Evolutionary conservation across 2,113 vertebrate genomes (phyloP).

Genomic region (Thoracochromis brauschi): DNA sequence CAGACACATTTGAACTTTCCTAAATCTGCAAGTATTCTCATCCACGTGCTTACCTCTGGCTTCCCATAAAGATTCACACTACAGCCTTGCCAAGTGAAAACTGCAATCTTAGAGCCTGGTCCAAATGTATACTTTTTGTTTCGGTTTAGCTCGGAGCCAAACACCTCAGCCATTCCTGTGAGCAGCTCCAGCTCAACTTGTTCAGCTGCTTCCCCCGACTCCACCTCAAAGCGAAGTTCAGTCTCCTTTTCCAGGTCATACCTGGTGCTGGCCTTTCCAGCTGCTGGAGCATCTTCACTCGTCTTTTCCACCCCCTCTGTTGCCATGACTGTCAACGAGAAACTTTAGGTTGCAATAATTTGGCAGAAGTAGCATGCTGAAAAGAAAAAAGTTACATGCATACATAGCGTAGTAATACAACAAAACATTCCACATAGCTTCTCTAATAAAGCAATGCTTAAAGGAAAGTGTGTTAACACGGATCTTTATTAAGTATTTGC

Average conservation of each 20-base stretch:
- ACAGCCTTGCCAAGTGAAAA: conserved; percentile 98
- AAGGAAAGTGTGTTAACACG: background rate
- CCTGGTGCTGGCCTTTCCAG: conserved; percentile 68
- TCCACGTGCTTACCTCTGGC: conserved; percentile 72
- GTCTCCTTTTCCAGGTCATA: conserved; percentile 95
- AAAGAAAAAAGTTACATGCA: background rate
- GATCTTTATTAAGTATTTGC: background rate
- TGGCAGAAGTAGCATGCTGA: background rate
- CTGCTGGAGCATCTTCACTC: conserved; percentile 66
- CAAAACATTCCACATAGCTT: background rate
- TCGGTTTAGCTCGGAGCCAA: conserved; percentile 91
- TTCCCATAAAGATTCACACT: conserved; percentile 87
- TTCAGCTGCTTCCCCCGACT: conserved; percentile 74
- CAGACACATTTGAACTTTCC: background rate
- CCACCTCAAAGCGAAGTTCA: conserved; percentile 95
- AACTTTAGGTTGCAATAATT: background rate
- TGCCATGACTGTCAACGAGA: conserved; percentile 53
- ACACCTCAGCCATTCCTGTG: conserved; percentile 89
- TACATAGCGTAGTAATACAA: background rate
- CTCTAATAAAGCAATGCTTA: background rate
- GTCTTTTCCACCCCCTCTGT: conserved; percentile 64
- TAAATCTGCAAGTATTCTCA: background rate
- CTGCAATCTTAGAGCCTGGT: conserved; percentile 88
- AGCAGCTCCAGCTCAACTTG: conserved; percentile 87
- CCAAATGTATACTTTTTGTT: conserved; percentile 96